Percentiles rank a stretch among this genome's conserved stretches.
phyloP scores from a whole-genome alignment of 1,140 invertebrate species.

The Cydia strobilella region DNA sequence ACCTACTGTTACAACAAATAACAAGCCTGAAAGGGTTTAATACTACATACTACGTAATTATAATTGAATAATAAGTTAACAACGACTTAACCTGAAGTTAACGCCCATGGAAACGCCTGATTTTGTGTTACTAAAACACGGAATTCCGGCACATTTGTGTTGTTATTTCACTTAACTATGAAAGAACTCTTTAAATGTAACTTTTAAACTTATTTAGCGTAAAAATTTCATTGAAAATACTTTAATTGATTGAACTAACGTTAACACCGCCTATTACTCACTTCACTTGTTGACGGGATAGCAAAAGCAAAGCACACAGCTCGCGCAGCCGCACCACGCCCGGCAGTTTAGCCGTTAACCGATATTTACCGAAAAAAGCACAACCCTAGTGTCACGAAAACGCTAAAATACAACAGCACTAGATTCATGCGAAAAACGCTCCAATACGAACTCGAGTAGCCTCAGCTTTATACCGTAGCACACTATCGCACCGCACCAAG shows the following conservation, averaged over 20 bases:
- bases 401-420: no score
- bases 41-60: conserved; percentile 56
- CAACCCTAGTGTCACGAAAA: background rate
- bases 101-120: conserved; percentile 69
- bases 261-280: conserved; percentile 61
- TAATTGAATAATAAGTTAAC: conserved; percentile 71
- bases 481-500: no score
- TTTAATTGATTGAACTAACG: conserved; percentile 55
- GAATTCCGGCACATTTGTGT: conserved; percentile 44
- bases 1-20: background rate
- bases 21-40: background rate
- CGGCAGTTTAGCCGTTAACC: conserved; percentile 50
- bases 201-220: conserved; percentile 32
- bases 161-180: conserved; percentile 37
- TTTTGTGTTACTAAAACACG: conserved; percentile 48
- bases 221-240: conserved; percentile 48
- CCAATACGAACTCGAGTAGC: background rate
- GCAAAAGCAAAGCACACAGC: conserved; percentile 42
- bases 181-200: conserved; percentile 34
- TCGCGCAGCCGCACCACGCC: conserved; percentile 74
- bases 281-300: conserved; percentile 48
- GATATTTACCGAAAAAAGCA: conserved; percentile 37
- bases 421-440: no score
- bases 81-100: conserved; percentile 69
- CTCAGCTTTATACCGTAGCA: no score